Evolutionary conservation across 2,113 vertebrate genomes (phyloP).

Genomic region (Ginglymostoma cirratum): DNA sequence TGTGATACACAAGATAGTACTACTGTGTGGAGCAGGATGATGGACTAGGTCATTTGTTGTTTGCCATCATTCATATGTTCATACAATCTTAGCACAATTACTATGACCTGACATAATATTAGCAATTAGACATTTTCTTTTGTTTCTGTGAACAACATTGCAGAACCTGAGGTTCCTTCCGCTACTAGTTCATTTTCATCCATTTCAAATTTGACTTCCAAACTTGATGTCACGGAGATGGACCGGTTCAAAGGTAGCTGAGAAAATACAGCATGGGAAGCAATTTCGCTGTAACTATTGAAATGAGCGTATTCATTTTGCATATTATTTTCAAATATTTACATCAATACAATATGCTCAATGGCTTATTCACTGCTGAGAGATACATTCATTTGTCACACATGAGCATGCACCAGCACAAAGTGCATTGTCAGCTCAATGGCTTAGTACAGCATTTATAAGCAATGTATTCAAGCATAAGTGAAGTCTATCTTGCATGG

Average conservation of each 20-base stretch:
- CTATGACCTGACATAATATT: background rate
- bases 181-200: conserved; percentile 2
- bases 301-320: background rate
- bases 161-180: conserved; percentile 12
- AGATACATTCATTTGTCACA: background rate
- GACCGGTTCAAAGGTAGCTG: conserved; percentile 11
- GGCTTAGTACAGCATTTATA: background rate
- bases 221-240: background rate
- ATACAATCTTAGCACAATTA: background rate
- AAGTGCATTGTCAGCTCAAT: background rate
- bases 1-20: background rate
- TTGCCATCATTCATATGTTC: background rate
- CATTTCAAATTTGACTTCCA: conserved; percentile 10
- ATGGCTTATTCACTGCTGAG: background rate
- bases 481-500: background rate
- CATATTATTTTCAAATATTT: background rate
- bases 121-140: background rate
- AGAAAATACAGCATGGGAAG: background rate
- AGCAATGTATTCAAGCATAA: background rate
- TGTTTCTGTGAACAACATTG: conserved; percentile 27
- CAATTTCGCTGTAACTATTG: background rate
- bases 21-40: background rate
- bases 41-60: background rate
- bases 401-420: conserved; percentile 5
- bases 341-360: background rate